Evolutionary conservation across 2,888 invertebrate genomes (phyloP).

Genomic region (Timema podura): DNA sequence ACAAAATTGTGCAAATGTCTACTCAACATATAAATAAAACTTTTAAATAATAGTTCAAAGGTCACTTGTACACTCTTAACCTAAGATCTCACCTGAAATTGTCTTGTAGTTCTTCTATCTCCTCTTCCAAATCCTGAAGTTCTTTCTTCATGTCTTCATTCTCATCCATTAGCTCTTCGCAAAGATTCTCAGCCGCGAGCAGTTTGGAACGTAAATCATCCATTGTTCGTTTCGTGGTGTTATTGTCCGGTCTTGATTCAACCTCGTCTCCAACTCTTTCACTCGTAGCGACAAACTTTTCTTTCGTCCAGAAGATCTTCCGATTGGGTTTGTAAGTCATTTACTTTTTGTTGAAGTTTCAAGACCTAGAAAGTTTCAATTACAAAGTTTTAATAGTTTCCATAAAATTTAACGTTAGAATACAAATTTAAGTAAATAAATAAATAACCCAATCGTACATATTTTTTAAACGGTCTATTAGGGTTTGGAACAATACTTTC

Average conservation of each 20-base stretch:
- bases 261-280: conserved; percentile 70
- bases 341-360: conserved; percentile 81
- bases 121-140: conserved; percentile 87
- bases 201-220: conserved; percentile 79
- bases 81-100: conserved; percentile 65
- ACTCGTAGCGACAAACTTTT: conserved; percentile 65
- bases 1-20: too few relatives aligned
- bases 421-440: not conserved
- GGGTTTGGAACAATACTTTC: too few relatives aligned
- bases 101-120: conserved; percentile 99
- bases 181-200: conserved; percentile 83
- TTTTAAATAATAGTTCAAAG: too few relatives aligned
- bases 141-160: conserved; percentile 94
- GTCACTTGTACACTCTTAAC: too few relatives aligned
- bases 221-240: conserved; percentile 56
- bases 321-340: conserved; percentile 73
- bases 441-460: not conserved
- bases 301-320: conserved; percentile 79
- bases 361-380: conserved; percentile 50
- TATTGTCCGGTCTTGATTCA: conserved; percentile 41
- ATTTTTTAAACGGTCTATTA: conserved; percentile 21
- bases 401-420: too few relatives aligned
- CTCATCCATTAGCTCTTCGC: conserved; percentile 93
- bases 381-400: not conserved
- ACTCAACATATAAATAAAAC: too few relatives aligned